These are phyloP conservation scores for Oreochromis mossambicus DNA, from an alignment of 2,797 vertebrate genomes.

Conservation along the genomic window DNA sequence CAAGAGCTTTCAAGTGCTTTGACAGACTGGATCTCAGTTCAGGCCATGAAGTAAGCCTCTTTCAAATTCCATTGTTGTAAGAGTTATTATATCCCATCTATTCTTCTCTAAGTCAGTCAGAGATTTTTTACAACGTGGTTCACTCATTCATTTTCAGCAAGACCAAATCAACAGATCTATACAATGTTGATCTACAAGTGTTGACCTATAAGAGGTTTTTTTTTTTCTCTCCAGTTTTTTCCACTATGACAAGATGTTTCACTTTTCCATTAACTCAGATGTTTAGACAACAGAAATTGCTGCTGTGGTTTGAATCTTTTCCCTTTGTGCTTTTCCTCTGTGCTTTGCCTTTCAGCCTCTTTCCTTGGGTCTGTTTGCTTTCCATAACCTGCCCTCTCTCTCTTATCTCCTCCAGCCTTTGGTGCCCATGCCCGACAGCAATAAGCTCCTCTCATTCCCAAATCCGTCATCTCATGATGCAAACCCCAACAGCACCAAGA, in stretches of 20 bases:
- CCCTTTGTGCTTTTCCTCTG: background rate
- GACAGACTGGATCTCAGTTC: background rate
- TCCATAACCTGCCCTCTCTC: background rate
- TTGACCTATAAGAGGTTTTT: background rate
- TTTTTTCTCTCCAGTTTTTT: accelerated
- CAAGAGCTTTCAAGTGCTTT: background rate
- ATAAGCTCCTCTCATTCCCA: background rate
- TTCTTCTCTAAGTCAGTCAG: background rate
- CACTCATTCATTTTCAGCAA: background rate
- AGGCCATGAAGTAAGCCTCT: background rate
- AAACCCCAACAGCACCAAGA: background rate
- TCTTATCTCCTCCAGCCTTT: background rate
- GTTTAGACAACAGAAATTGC: background rate
- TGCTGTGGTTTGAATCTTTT: background rate
- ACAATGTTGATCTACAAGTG: background rate
- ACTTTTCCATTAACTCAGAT: background rate
- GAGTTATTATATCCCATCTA: background rate
- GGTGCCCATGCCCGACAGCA: background rate
- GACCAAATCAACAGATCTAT: background rate
- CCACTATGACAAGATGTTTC: background rate
- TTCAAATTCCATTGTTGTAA: background rate
- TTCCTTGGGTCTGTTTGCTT: background rate
- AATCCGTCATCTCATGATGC: background rate
- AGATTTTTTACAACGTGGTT: background rate
- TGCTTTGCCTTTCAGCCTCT: background rate